Evolutionary conservation across 2,113 vertebrate species (phyloP).

Genomic region (Eurystomus gularis): DNA sequence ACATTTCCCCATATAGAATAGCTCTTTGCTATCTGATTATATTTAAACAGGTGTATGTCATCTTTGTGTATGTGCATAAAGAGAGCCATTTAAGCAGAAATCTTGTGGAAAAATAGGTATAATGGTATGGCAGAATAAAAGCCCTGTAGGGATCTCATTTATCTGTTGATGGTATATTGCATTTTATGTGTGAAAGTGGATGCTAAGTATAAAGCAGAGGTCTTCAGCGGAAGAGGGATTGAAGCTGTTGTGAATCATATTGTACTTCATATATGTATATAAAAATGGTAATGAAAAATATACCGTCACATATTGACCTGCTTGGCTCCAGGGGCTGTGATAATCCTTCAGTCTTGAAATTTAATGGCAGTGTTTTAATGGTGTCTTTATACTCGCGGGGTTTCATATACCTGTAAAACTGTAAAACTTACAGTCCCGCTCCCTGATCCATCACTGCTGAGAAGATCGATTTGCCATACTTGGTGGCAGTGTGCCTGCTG

Average conservation of each 20-base stretch:
- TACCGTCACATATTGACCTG: conserved; percentile 41
- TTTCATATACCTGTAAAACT: conserved; percentile 63
- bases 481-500: background rate
- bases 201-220: conserved; percentile 25
- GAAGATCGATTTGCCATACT: conserved; percentile 48
- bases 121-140: conserved; percentile 38
- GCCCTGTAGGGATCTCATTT: conserved; percentile 47
- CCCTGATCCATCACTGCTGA: conserved; percentile 50
- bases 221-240: background rate
- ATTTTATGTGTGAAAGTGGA: conserved; percentile 46
- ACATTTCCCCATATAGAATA: background rate
- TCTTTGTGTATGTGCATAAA: conserved; percentile 48
- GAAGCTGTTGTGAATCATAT: background rate
- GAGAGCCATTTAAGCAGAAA: conserved; percentile 57
- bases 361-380: conserved; percentile 66
- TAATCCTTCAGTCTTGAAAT: conserved; percentile 34
- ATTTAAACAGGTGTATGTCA: conserved; percentile 52
- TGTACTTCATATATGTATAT: conserved; percentile 14
- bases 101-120: conserved; percentile 35
- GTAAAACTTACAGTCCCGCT: conserved; percentile 57
- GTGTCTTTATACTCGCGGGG: background rate
- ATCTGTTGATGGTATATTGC: conserved; percentile 20
- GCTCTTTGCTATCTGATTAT: conserved; percentile 25
- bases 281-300: conserved; percentile 56
- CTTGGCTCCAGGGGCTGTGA: conserved; percentile 11